Percentiles rank a stretch among this genome's conserved stretches.
phyloP scores from a whole-genome alignment of 2,113 vertebrate genomes.

The Perca schrenkii region DNA sequence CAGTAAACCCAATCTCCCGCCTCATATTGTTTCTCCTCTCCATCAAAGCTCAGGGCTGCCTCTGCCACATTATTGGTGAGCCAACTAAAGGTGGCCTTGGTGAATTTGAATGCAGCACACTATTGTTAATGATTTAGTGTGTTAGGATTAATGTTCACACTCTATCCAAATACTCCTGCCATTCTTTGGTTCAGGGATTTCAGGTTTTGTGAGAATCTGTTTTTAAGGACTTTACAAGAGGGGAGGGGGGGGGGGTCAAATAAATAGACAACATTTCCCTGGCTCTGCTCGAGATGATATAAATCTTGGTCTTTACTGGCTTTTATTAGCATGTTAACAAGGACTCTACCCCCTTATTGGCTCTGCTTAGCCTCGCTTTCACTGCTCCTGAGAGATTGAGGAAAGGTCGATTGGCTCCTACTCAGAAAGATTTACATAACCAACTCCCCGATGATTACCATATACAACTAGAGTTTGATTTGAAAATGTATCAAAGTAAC shows the following conservation, averaged over 20 bases:
- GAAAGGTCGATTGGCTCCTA: conserved; percentile 34
- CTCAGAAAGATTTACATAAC: conserved; percentile 47
- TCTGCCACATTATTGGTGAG: conserved; percentile 53
- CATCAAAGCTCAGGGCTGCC: conserved; percentile 45
- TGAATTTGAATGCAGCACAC: conserved; percentile 38
- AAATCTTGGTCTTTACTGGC: conserved; percentile 9
- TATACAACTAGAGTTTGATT: conserved; percentile 10
- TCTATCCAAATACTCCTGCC: conserved; percentile 2
- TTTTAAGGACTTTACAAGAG: conserved; percentile 12
- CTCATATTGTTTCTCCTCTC: conserved; percentile 41
- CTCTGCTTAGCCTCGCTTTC: conserved; percentile 27
- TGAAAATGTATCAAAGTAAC: conserved; percentile 49
- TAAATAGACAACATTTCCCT: conserved; percentile 1
- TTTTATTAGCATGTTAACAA: conserved; percentile 41
- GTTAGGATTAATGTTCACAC: conserved; percentile 42
- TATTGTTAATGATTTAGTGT: conserved; percentile 46
- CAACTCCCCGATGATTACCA: conserved; percentile 16
- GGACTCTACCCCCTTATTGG: neutral
- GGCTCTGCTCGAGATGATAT: neutral
- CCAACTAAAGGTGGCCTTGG: conserved; percentile 57
- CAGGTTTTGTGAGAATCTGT: neutral
- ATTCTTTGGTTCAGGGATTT: conserved; percentile 21
- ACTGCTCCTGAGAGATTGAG: conserved; percentile 33
- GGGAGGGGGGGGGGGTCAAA: neutral
- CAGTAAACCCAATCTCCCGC: conserved; percentile 29